Percentiles rank a stretch among this genome's conserved stretches.
Conservation (phyloP, 2,797 vertebrate species). For the Liasis olivaceus region DNA sequence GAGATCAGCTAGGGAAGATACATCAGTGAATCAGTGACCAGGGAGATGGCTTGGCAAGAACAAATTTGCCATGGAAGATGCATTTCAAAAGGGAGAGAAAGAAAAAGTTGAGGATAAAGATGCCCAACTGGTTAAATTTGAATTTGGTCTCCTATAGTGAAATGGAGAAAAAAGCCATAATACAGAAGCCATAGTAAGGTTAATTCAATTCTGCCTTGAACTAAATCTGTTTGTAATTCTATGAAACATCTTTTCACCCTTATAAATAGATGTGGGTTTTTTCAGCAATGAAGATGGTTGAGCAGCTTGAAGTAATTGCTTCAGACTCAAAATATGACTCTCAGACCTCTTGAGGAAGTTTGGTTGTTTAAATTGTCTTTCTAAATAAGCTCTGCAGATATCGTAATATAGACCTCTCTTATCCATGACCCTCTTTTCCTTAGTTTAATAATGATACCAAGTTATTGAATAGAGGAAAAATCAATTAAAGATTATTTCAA, state of each 20-base stretch:
- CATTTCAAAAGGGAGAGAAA: background rate
- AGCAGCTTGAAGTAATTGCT: background rate
- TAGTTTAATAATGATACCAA: constrained; percentile 43
- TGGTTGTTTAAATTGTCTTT: constrained; percentile 28
- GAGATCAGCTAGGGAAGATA: background rate
- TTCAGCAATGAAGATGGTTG: background rate
- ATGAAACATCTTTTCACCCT: background rate
- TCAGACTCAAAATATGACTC: background rate
- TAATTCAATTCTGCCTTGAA: background rate
- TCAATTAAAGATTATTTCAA: constrained; percentile 37
- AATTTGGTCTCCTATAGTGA: background rate
- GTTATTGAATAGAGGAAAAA: constrained; percentile 22
- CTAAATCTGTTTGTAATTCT: background rate
- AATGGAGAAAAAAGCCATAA: background rate
- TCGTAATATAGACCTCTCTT: constrained; percentile 51
- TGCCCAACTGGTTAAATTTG: background rate
- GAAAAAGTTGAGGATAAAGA: background rate
- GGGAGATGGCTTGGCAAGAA: background rate
- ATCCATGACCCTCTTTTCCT: constrained; percentile 39
- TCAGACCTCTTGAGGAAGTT: constrained; percentile 41
- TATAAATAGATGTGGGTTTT: background rate
- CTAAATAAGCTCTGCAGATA: constrained; percentile 48
- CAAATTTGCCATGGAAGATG: background rate
- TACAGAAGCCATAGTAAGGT: background rate
- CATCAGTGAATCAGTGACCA: background rate